A percentile compares a stretch with the other conserved stretches of the same genome.
phyloP scores from a whole-genome alignment of 2,113 vertebrate species.

The Notechis scutatus region DNA sequence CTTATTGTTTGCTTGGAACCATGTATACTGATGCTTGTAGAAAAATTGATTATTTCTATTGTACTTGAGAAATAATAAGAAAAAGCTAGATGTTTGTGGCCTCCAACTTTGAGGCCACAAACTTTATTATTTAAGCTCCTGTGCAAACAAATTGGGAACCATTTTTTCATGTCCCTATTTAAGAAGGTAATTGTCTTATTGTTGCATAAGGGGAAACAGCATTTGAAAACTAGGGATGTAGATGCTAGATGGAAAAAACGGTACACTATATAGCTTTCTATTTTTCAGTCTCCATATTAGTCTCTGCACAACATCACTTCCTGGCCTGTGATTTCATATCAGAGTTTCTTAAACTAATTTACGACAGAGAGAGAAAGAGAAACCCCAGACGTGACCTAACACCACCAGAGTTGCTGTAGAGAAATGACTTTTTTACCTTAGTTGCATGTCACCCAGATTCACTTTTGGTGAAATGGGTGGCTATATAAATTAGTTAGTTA shows the following conservation, averaged over 20 bases:
- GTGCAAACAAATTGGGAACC: background rate
- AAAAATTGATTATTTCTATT: background rate
- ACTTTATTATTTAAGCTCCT: background rate
- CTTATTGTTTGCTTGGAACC: background rate
- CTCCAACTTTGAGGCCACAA: background rate
- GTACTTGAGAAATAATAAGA: background rate
- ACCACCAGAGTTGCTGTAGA: background rate
- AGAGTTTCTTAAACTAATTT: background rate
- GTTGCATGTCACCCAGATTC: background rate
- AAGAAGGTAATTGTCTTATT: background rate
- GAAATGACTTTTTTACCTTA: background rate
- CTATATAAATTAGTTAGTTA: no score
- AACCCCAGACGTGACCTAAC: background rate
- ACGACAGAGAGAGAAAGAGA: background rate
- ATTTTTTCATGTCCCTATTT: background rate
- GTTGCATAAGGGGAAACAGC: background rate
- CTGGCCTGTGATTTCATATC: background rate
- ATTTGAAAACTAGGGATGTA: background rate
- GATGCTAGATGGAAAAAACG: background rate
- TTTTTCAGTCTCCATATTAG: background rate
- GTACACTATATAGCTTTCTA: background rate
- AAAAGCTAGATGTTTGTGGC: background rate
- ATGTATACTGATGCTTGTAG: background rate
- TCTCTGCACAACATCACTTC: background rate
- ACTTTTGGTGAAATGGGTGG: no score